phyloP scores from a whole-genome alignment of 2,797 vertebrate species.

The Botia kubotai region DNA sequence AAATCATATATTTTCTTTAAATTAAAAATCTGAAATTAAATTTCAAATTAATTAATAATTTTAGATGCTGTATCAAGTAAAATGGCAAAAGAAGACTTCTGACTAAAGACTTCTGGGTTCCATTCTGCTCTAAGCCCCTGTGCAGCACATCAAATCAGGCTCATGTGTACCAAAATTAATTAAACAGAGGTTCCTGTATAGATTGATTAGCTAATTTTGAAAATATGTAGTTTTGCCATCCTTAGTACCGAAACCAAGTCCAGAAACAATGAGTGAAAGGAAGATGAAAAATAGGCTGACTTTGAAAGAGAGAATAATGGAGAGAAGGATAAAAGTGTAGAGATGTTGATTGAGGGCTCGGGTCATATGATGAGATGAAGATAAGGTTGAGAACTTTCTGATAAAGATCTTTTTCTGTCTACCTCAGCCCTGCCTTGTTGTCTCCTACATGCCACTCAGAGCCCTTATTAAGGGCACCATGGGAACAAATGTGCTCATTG shows the following conservation, averaged over 20 bases:
- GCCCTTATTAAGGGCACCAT: constrained; percentile 77
- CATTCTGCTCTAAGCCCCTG: too few species aligned
- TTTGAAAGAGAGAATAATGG: constrained; percentile 14
- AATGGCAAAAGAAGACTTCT: too few species aligned
- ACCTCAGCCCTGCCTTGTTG: constrained; percentile 61
- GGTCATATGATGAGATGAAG: constrained; percentile 65
- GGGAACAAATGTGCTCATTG: constrained; percentile 80
- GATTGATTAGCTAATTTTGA: not conserved
- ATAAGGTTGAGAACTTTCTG: constrained; percentile 72
- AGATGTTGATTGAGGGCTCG: constrained; percentile 70
- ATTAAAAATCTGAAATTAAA: not conserved
- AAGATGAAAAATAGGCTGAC: constrained; percentile 29
- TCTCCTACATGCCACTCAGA: constrained; percentile 59
- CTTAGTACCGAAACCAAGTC: constrained; percentile 4
- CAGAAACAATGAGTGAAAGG: constrained; percentile 69
- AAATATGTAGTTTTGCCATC: not conserved
- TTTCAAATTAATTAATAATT: too few species aligned
- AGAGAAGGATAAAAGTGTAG: constrained; percentile 1
- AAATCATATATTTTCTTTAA: too few species aligned
- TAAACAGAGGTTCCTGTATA: too few species aligned
- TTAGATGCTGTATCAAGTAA: too few species aligned
- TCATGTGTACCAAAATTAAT: too few species aligned
- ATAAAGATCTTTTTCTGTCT: constrained; percentile 69
- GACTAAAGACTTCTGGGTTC: too few species aligned
- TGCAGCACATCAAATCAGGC: too few species aligned